Evolutionary conservation across 2,113 vertebrate genomes (phyloP).

Genomic region (Daphoenositta chrysoptera): DNA sequence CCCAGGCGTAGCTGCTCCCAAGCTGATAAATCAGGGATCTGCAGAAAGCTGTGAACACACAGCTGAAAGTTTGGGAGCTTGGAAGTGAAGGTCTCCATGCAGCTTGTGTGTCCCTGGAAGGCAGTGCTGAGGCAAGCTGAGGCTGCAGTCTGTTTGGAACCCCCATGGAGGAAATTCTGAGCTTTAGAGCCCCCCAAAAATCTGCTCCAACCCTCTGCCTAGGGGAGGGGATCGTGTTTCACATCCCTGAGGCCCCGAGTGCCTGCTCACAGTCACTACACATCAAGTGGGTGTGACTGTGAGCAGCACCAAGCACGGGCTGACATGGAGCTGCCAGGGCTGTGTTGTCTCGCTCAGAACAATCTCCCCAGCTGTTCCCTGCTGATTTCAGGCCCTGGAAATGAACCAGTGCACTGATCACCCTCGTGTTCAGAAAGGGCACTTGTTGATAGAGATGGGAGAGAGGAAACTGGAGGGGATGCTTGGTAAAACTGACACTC

Average conservation of each 20-base stretch:
- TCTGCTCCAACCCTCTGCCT: neutral
- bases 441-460: neutral
- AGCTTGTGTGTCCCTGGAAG: neutral
- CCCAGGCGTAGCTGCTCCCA: neutral
- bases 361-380: neutral
- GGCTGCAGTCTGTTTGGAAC: neutral
- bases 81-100: neutral
- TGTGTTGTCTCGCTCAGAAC: neutral
- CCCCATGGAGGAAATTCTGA: neutral
- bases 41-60: neutral
- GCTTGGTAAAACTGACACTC: neutral
- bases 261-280: neutral
- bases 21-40: neutral
- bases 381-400: neutral
- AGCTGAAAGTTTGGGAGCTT: neutral
- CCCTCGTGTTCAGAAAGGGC: neutral
- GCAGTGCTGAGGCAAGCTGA: neutral
- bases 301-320: neutral
- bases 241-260: neutral
- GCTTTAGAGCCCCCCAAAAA: neutral
- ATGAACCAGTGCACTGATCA: neutral
- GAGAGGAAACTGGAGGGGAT: neutral
- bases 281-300: neutral
- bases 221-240: neutral
- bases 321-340: neutral